Base-by-base conservation (phyloP, 2,797 vertebrate genomes). In the Cuniculus paca region DNA sequence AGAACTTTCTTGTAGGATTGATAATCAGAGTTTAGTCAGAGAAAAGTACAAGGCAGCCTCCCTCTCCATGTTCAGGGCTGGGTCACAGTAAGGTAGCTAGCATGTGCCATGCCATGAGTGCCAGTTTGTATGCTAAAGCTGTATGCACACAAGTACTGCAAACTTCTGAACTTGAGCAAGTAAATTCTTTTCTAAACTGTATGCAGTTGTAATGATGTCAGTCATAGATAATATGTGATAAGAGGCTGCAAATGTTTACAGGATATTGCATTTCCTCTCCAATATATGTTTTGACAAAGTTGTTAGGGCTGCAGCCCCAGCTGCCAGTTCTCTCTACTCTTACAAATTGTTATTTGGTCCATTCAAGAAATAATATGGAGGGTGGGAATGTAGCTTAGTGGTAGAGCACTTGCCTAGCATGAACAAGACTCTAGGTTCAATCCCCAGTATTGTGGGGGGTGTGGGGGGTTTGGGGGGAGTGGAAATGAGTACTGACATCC, bases 231-330 rank as follows among this genome's bases (percentile, higher is more conserved):
- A 96, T 93, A 84, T 28, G 82, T 94, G 97, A 92, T 95, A 96
- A 97, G 95, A 94, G 88, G 85, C 92, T 97, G 97, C 45, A 96
- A 79, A 96, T 97, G 95, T 98, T 97, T 97, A 98, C 97, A 97
- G 97, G 97, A 97, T 97, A 95, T 95, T 96, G 95, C 63, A 97
- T 97, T 97, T 97, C 96, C 96, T 97, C 89, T 92, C 90, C 39
- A 86, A 26, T 97, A 34, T 95, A 92, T 95, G 96, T 97, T 97
- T 97, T 97, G 78, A 97, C 52, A 94, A 79, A 94, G 92, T 96
- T 68, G 56, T 96, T 97, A 88, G 84, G 96, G 93, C 22, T 5
- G 84, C 78, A 92, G 86, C 94, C 89, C 94, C 79, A 60, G 92
- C 2, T 9, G 91, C 3, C 9, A 45, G 94, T 90, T 58, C 50